Base-by-base conservation (phyloP, 2,888 invertebrate species). In the Lasioglossum lativentre region DNA sequence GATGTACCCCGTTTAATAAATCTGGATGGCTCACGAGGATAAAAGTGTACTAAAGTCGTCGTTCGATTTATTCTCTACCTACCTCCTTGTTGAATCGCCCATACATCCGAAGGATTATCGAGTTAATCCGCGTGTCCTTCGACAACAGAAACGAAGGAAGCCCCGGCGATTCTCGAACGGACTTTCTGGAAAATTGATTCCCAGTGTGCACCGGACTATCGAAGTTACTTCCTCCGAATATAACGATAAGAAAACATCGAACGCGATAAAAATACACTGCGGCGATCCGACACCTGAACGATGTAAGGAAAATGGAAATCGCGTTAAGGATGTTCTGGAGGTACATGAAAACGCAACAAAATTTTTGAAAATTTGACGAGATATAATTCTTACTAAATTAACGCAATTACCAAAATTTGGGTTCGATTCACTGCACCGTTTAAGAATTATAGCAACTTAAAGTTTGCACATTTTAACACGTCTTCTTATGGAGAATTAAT, bases 51-150 rank as follows among this genome's bases (percentile, higher is more conserved):
- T 80, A 88, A 90, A 82, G 86, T 82, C 85, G 83, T 75, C 73
- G 83, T 85, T 84, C 86, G 90, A 88, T 90, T 89, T 89, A 89
- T 86, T 88, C 75, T 80, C 79, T 79, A 77, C 77, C 70, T 66
- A 52, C 76, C 79, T 84, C 75, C 75, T 59, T 73, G 72, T 86
- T 81, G 80, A 74, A 81, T 76, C 85, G 80, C 47, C 81, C 78
- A 82, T 90, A 80, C 87, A 83, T 85, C 75, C 90, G 71, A 40
- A 42, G 88, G 89, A 89, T 90, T 89, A 89, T 84, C 88, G 74
- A 74, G 83, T 82, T 89, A 89, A 89, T 90, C 81, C 85, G 27
- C 23, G 74, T 47, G 74, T 78, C 70, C 68, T 77, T 40, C 38
- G 59, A 30, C 40, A 42, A 19, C 47, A 30, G 59, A 71, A 27